Conservation (phyloP, 2,113 vertebrate species). For the Myrmecophaga tridactyla region DNA sequence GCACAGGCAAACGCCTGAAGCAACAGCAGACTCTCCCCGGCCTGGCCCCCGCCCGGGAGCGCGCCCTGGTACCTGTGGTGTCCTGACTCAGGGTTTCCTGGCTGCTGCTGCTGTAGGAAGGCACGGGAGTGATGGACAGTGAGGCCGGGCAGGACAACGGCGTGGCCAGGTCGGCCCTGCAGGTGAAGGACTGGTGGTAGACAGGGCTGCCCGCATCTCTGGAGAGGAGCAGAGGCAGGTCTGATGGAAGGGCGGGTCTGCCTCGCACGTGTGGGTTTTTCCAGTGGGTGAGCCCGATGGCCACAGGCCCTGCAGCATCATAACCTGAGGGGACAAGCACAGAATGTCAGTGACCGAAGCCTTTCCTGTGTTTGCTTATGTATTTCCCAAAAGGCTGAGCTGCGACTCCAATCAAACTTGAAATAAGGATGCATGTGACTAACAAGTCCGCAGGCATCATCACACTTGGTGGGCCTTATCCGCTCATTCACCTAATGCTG, state of each 20-base stretch:
- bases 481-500: not conserved
- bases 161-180: constrained; percentile 81
- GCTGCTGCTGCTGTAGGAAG: constrained; percentile 89
- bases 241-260: constrained; percentile 76
- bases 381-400: not conserved
- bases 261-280: constrained; percentile 83
- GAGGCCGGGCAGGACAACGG: constrained; percentile 92
- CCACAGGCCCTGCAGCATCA: constrained; percentile 86
- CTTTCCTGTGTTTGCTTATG: not conserved
- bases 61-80: constrained; percentile 82
- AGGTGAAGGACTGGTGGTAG: constrained; percentile 77
- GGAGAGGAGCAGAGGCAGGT: constrained; percentile 76
- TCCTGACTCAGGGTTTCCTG: constrained; percentile 92
- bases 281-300: constrained; percentile 88
- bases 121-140: constrained; percentile 91
- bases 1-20: not conserved
- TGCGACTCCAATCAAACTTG: not conserved
- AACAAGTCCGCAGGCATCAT: not conserved
- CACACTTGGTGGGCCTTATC: not conserved
- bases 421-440: not conserved
- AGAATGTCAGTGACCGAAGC: not conserved
- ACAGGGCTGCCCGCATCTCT: constrained; percentile 81
- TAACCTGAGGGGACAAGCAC: constrained; percentile 77
- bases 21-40: not conserved
- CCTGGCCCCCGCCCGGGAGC: not conserved